phyloP scores from a whole-genome alignment of 30 jellyfish, hydroid and myxozoan genomes.

The Hydractinia symbiolongicarpus region DNA sequence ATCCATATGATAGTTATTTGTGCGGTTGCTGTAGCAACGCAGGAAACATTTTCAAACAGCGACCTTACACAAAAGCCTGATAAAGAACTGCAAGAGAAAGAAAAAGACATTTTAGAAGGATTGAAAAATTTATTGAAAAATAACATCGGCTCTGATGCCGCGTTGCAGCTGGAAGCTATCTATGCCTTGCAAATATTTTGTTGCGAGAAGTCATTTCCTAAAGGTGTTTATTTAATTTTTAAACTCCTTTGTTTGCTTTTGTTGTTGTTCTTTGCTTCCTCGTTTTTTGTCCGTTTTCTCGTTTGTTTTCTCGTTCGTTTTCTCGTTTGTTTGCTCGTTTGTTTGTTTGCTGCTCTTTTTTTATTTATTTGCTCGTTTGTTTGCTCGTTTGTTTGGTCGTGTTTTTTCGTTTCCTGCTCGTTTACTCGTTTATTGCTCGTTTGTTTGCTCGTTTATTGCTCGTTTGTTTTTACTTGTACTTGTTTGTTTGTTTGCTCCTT shows the following conservation, averaged over 20 bases:
- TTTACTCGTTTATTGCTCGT: no score
- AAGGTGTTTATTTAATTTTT: constrained; percentile 44
- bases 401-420: no score
- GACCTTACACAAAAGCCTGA: constrained; percentile 66
- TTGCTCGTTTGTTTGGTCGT: no score
- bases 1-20: constrained; percentile 18
- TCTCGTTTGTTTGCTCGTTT: no score
- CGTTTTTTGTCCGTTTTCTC: no score
- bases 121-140: constrained; percentile 44
- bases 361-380: no score
- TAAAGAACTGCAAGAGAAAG: constrained; percentile 72
- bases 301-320: no score
- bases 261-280: neutral
- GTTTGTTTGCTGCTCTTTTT: no score
- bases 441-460: no score
- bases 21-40: constrained; percentile 21
- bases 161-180: constrained; percentile 60
- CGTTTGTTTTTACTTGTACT: no score
- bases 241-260: neutral
- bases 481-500: no score
- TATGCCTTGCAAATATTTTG: constrained; percentile 79
- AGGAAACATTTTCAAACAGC: constrained; percentile 43
- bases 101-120: constrained; percentile 46
- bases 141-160: constrained; percentile 36
- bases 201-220: constrained; percentile 59